Conservation (phyloP, 2,113 vertebrate genomes). For the Tretioscincus oriximinensis region DNA sequence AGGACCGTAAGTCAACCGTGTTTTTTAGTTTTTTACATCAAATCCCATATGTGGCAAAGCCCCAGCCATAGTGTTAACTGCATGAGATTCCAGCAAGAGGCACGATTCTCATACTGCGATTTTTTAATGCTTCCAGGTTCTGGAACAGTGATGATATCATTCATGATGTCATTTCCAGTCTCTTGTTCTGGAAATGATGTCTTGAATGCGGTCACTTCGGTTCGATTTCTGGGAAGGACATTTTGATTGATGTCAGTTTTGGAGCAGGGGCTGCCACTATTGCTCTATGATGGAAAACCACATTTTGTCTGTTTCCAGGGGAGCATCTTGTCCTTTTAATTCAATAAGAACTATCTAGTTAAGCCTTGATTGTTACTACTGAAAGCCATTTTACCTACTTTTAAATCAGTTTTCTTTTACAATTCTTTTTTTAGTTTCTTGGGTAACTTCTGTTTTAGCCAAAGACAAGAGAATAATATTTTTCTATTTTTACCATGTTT, state of each 20-base stretch:
- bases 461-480: conserved; percentile 55
- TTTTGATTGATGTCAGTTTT: too few species aligned
- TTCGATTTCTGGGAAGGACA: too few species aligned
- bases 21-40: neutral
- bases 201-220: too few species aligned
- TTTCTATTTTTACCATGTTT: conserved; percentile 63
- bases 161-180: too few species aligned
- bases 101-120: too few species aligned
- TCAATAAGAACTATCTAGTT: neutral
- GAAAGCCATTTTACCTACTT: conserved; percentile 32
- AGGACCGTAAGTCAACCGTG: neutral
- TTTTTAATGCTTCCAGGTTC: too few species aligned
- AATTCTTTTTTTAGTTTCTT: conserved; percentile 50
- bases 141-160: too few species aligned
- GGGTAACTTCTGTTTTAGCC: conserved; percentile 58
- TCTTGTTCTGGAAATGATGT: too few species aligned
- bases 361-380: conserved; percentile 16
- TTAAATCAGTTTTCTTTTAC: conserved; percentile 26
- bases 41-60: neutral
- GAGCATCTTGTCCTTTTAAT: conserved; percentile 9
- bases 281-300: too few species aligned
- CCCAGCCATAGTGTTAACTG: too few species aligned
- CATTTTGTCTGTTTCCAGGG: neutral
- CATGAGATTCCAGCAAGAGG: too few species aligned
- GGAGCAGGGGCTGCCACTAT: too few species aligned